A percentile compares a stretch with the other conserved stretches of the same genome.
Evolutionary conservation across 2,113 vertebrate species (phyloP).

Genomic region (Cyanoramphus novaezelandiae): DNA sequence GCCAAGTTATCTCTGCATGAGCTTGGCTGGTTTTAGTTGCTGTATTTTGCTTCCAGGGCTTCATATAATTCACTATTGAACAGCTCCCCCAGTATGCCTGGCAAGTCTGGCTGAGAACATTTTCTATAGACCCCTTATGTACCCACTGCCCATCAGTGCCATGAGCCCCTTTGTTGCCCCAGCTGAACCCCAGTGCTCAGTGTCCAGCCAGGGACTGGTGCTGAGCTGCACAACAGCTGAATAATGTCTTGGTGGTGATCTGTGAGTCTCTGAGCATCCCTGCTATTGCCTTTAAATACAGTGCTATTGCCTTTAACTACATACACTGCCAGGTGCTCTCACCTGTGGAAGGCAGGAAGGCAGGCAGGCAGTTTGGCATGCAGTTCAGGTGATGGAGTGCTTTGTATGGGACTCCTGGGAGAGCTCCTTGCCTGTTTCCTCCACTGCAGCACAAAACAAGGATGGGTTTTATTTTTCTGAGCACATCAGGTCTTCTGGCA

Average conservation of each 20-base stretch:
- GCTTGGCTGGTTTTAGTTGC: neutral
- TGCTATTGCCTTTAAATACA: neutral
- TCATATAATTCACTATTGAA: neutral
- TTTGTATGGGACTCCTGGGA: neutral
- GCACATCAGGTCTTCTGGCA: slow-evolving; percentile 9
- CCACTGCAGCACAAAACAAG: neutral
- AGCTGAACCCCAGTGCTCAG: neutral
- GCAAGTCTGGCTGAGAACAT: rapidly evolving
- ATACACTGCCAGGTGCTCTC: rapidly evolving
- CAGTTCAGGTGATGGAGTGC: neutral
- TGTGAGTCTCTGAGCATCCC: neutral
- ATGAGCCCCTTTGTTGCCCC: rapidly evolving
- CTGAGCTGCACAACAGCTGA: rapidly evolving
- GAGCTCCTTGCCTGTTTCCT: neutral
- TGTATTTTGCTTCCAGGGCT: neutral
- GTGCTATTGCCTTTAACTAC: neutral
- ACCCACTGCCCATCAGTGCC: neutral
- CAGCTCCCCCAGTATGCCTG: neutral
- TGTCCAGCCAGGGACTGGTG: neutral
- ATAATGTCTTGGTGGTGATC: neutral
- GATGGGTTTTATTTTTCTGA: slow-evolving; percentile 21
- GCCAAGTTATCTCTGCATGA: neutral
- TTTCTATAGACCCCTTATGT: rapidly evolving
- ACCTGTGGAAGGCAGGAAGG: neutral
- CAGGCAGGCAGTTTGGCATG: neutral